phyloP scores from a whole-genome alignment of 2,113 vertebrate genomes.

The Rhinoptilus africanus region DNA sequence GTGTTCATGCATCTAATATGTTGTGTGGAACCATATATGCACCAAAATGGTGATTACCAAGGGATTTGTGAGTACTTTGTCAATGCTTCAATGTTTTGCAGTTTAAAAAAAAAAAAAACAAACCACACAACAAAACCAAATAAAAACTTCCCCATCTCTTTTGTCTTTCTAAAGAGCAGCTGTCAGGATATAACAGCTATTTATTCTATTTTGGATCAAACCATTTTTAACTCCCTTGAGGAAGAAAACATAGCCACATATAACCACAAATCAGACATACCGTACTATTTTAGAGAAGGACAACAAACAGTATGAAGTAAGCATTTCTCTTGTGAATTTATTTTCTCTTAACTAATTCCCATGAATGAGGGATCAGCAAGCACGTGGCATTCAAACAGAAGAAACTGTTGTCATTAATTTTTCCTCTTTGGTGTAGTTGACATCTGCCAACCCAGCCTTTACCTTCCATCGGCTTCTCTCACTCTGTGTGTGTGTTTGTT shows the following conservation, averaged over 20 bases:
- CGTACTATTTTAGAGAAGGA: background rate
- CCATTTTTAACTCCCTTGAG: background rate
- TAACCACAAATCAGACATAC: background rate
- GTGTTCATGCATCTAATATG: background rate
- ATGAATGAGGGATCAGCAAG: background rate
- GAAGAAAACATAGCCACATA: background rate
- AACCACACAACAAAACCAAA: background rate
- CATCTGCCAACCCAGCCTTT: background rate
- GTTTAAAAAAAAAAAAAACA: background rate
- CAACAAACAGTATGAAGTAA: background rate
- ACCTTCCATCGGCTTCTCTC: background rate
- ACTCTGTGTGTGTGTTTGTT: background rate
- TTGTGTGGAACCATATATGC: background rate
- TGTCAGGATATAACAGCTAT: background rate
- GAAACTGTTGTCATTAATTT: background rate
- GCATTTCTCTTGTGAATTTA: background rate
- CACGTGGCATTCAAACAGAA: background rate
- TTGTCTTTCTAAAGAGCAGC: background rate
- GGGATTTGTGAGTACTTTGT: background rate
- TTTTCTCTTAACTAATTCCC: background rate
- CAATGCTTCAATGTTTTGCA: background rate
- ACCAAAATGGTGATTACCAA: background rate
- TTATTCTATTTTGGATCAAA: background rate
- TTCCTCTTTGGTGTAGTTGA: background rate
- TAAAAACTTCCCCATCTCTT: background rate